Conservation (phyloP, 2,113 vertebrate genomes). For the Phyllopteryx taeniolatus region DNA sequence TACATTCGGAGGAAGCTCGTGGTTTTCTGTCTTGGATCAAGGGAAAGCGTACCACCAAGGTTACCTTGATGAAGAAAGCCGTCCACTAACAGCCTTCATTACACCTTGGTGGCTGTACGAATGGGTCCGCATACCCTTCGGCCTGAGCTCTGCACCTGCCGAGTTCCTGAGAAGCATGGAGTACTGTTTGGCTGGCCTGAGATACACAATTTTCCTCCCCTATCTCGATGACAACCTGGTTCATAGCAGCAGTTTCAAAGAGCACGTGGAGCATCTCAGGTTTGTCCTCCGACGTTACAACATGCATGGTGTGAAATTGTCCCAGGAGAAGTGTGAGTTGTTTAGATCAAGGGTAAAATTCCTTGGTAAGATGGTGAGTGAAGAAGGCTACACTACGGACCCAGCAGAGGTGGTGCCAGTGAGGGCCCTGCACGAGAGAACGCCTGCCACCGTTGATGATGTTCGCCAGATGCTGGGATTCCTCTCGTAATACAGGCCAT, state of each 20-base stretch:
- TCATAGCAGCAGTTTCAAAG: not conserved
- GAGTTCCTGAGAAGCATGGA: not conserved
- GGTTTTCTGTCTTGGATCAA: constrained; percentile 12
- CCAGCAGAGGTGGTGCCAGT: not conserved
- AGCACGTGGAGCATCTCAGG: too few species aligned
- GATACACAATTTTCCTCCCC: not conserved
- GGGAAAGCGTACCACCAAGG: constrained; percentile 1
- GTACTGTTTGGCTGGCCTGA: not conserved
- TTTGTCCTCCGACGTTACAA: not conserved
- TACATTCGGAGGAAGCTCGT: not conserved
- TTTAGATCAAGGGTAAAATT: constrained; percentile 1
- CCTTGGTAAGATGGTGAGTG: not conserved
- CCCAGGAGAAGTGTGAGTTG: constrained; percentile 2
- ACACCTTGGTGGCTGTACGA: constrained; percentile 2
- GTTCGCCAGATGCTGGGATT: not conserved
- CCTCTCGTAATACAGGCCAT: not conserved
- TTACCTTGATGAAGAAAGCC: not conserved
- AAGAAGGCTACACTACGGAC: not conserved
- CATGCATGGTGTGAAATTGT: not conserved
- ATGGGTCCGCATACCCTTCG: not conserved
- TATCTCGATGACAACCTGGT: not conserved
- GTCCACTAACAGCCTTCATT: not conserved
- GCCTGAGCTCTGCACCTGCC: not conserved
- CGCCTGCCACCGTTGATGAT: not conserved
- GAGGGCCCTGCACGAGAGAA: not conserved